A percentile compares a stretch with the other conserved stretches of the same genome.
Evolutionary conservation across 2,113 vertebrate genomes (phyloP).

Genomic region (Ramphastos sulfuratus): DNA sequence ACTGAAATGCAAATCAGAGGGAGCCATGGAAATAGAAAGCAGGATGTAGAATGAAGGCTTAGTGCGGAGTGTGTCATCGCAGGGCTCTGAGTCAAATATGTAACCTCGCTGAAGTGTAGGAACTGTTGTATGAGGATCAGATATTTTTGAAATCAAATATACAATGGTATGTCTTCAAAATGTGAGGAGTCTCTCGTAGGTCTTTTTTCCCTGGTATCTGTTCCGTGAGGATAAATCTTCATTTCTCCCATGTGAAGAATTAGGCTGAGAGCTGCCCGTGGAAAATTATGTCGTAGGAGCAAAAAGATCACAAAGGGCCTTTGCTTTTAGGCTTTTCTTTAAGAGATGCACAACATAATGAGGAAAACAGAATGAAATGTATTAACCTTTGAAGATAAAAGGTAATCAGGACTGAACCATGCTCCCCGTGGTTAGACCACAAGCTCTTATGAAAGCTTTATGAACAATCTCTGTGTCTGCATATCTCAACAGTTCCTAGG

Average conservation of each 20-base stretch:
- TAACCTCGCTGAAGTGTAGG: neutral
- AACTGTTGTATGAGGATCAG: neutral
- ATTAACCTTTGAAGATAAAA: slow-evolving; percentile 46
- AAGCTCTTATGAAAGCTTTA: slow-evolving; percentile 26
- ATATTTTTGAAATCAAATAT: neutral
- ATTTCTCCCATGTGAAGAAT: neutral
- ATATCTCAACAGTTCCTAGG: neutral
- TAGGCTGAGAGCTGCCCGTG: neutral
- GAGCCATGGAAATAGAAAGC: neutral
- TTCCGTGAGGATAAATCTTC: neutral
- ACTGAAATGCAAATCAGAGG: neutral
- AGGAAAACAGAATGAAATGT: slow-evolving; percentile 17
- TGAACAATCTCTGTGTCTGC: neutral
- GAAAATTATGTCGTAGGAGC: slow-evolving; percentile 6
- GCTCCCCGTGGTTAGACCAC: slow-evolving; percentile 44
- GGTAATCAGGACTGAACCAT: slow-evolving; percentile 31
- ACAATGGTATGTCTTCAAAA: neutral
- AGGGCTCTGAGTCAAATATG: neutral
- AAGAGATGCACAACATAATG: neutral
- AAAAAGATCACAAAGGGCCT: neutral
- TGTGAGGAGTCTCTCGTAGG: neutral
- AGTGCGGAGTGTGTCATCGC: neutral
- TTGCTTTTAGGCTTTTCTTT: slow-evolving; percentile 4
- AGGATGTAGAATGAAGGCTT: neutral
- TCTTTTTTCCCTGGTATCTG: neutral